These are phyloP conservation scores for Liasis olivaceus DNA, from an alignment of 2,797 vertebrate genomes.

Conservation along the genomic window DNA sequence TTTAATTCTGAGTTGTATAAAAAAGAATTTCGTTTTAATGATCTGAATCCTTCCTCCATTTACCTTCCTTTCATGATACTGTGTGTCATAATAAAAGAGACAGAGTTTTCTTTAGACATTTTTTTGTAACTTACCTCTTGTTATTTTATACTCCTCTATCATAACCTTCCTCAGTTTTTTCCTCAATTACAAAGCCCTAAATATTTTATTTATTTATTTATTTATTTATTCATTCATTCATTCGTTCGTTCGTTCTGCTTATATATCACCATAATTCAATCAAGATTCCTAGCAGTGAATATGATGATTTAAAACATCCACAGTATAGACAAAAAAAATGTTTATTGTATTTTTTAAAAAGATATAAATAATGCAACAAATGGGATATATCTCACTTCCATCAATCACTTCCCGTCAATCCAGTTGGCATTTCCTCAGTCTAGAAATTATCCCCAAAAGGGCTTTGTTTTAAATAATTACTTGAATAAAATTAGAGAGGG, in stretches of 20 bases:
- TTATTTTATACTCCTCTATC: no score
- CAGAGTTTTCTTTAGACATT: no score
- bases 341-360: not conserved
- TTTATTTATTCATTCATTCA: no score
- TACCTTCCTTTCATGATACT: no score
- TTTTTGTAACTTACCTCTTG: no score
- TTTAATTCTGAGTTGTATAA: not conserved
- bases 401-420: not conserved
- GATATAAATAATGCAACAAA: not conserved
- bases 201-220: no score
- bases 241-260: not conserved
- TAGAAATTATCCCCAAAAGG: not conserved
- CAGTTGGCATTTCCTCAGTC: not conserved
- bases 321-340: not conserved
- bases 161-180: no score
- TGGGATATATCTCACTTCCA: not conserved
- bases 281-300: not conserved
- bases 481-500: not conserved
- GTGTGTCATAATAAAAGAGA: no score
- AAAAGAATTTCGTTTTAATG: no score
- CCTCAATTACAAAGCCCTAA: no score
- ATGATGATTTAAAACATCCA: not conserved
- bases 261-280: not conserved
- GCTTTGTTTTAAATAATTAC: not conserved
- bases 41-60: no score